phyloP scores from a whole-genome alignment of 2,888 invertebrate genomes.

The Sialis lutaria region DNA sequence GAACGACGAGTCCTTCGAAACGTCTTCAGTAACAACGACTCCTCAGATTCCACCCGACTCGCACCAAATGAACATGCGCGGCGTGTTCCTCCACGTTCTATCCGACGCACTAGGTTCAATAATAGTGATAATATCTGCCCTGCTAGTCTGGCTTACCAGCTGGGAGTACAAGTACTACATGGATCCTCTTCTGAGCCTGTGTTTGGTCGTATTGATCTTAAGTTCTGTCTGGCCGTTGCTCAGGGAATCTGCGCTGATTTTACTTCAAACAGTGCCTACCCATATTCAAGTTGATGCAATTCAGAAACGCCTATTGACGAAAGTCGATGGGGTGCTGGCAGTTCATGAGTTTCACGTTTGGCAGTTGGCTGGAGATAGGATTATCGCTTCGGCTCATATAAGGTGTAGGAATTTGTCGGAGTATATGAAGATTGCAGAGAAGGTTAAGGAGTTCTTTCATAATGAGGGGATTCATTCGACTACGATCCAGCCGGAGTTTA shows the following conservation, averaged over 20 bases:
- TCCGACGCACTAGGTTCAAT: slow-evolving; percentile 94
- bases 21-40: slow-evolving; percentile 23
- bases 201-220: slow-evolving; percentile 72
- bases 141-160: slow-evolving; percentile 52
- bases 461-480: slow-evolving; percentile 98
- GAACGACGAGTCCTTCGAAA: slow-evolving; percentile 43
- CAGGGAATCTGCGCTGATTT: slow-evolving; percentile 83
- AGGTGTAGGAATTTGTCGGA: slow-evolving; percentile 88
- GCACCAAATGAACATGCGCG: slow-evolving; percentile 94
- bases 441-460: slow-evolving; percentile 94
- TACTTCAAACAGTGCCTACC: slow-evolving; percentile 95
- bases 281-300: slow-evolving; percentile 92
- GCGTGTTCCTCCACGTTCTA: slow-evolving; percentile 96
- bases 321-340: slow-evolving; percentile 85
- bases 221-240: slow-evolving; percentile 84
- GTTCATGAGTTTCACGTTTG: slow-evolving; percentile 98
- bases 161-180: slow-evolving; percentile 76
- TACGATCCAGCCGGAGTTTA: slow-evolving; percentile 96
- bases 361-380: slow-evolving; percentile 92
- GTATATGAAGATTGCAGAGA: slow-evolving; percentile 93
- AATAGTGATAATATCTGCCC: slow-evolving; percentile 75
- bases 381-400: slow-evolving; percentile 94
- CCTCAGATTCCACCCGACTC: slow-evolving; percentile 36
- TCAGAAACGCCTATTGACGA: slow-evolving; percentile 67
- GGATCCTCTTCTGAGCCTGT: slow-evolving; percentile 84